Evolutionary conservation across 2,888 invertebrate genomes (phyloP), one percentile per base, ranked within the genome.

Genomic region (Drosophila prostipennis): DNA sequence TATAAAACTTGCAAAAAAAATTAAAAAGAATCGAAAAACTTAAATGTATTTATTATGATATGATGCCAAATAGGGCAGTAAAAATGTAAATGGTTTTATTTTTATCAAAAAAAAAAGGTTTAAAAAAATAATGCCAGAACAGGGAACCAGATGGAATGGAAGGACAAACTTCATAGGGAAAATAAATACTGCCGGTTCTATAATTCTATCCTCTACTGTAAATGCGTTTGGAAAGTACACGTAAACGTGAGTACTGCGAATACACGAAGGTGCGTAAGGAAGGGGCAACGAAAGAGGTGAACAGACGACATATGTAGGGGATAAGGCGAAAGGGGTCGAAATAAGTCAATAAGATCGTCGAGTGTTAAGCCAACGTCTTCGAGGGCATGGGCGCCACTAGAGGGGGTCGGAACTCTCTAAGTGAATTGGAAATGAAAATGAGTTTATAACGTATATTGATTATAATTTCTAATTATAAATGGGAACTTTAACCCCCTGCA

Each of bases 311-410:
- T 26, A 26, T 14, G 39, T 14, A 10, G 8, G 45, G 45, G 45
- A 46, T 46, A 46, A 14, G 46, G 14, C 14, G 26, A 29, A 32
- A 16, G 14, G 29, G 46, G 29, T 46, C 46, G n/a, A 32, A 46
- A 46, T 32, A 14, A 46, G 46, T 46, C 29, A 46, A 46, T 46
- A 46, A 16, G 46, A 46, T 32, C 46, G 46, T n/a, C 11, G 19
- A 32, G 14, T 29, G 46, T 29, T 46, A 32, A 48, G 16, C 32
- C 16, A 29, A 48, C 26, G 48, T 32, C 48, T 16, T n/a, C 14
- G 23, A n/a, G 23, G n/a, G 1, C 45, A 45, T 3, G 19, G n/a
- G 14, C 46, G 46, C 2, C 14, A 11, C 13, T 6, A 42, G 6
- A 2, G 42, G 42, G 42, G 23, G 45, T 26, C 7, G 6, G 29